Conservation (phyloP, 1,140 invertebrate species). For the Phymastichus coffea region DNA sequence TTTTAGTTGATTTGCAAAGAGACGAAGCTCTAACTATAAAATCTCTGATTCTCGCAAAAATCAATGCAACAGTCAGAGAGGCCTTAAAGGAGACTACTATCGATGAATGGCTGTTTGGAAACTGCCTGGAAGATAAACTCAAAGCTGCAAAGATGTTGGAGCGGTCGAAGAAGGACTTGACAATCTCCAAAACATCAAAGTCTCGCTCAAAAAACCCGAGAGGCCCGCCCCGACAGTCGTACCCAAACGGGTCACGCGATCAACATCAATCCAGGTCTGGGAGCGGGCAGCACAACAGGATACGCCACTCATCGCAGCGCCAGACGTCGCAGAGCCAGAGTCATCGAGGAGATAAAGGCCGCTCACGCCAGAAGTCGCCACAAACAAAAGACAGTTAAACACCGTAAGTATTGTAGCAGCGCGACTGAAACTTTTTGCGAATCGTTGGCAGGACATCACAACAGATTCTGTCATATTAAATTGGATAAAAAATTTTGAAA, state of each 20-base stretch:
- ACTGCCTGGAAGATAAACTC: not conserved
- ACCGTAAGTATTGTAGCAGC: not conserved
- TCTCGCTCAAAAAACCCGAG: conserved; percentile 6
- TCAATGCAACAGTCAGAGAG: conserved; percentile 6
- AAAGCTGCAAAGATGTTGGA: conserved; percentile 1
- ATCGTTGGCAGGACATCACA: conserved; percentile 16
- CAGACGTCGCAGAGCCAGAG: not conserved
- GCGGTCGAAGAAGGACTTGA: conserved; percentile 14
- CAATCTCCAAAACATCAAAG: not conserved
- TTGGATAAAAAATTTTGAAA: conserved; percentile 21
- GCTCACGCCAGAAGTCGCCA: not conserved
- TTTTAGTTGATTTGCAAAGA: conserved; percentile 13
- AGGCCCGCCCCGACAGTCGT: not conserved
- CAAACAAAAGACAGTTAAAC: not conserved
- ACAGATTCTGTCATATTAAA: conserved; percentile 14
- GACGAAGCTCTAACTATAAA: conserved; percentile 16
- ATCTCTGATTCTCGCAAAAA: conserved; percentile 12
- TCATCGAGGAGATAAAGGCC: not conserved
- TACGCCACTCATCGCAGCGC: not conserved
- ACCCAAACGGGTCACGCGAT: not conserved
- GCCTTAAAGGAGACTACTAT: not conserved
- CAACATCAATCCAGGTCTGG: not conserved
- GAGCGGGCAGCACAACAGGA: not conserved
- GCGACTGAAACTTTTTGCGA: conserved; percentile 16
- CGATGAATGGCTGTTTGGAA: conserved; percentile 1